A percentile compares a stretch with the other conserved stretches of the same genome.
phyloP scores from a whole-genome alignment of 2,888 invertebrate species.

The Mamestra brassicae region DNA sequence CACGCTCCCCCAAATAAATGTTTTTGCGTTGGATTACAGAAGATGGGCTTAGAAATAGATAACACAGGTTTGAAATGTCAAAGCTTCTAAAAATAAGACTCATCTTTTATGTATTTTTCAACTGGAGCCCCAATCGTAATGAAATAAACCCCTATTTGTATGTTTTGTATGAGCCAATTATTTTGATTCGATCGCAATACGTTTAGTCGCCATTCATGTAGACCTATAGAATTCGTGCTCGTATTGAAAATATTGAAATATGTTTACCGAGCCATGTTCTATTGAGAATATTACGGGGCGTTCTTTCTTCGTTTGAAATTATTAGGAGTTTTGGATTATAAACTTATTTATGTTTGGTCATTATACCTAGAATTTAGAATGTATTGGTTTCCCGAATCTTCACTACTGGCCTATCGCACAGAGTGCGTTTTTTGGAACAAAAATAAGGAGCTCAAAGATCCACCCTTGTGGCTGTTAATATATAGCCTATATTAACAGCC shows the following conservation, averaged over 20 bases:
- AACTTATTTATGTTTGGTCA: not conserved
- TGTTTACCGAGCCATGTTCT: slow-evolving; percentile 13
- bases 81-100: not conserved
- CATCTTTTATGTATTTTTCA: not conserved
- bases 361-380: no score
- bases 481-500: no score
- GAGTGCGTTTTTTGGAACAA: no score
- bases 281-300: slow-evolving; percentile 1
- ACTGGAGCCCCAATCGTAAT: not conserved
- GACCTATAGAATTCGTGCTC: slow-evolving; percentile 20
- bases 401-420: no score
- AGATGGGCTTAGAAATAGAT: no score
- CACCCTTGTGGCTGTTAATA: no score
- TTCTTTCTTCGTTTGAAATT: not conserved
- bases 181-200: slow-evolving; percentile 12
- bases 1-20: no score
- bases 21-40: no score
- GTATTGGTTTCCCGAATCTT: no score
- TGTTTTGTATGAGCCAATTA: slow-evolving; percentile 30
- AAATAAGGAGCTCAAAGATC: no score
- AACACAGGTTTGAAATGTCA: not conserved
- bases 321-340: not conserved
- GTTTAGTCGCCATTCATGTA: slow-evolving; percentile 20
- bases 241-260: slow-evolving; percentile 14
- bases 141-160: slow-evolving; percentile 29